Conservation (phyloP, 2,113 vertebrate genomes). For the mouse (Mus musculus) region GRCm39 chr15:98256501-98257000, state of each 20-base stretch:
- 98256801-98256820: background rate
- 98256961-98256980: background rate
- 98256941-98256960: background rate
- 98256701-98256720: no score
- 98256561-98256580: no score
- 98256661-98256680: no score
- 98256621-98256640: no score
- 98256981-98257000: background rate
- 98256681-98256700: no score
- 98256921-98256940: background rate
- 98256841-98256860: background rate
- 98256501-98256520: no score
- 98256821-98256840: background rate
- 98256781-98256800: no score
- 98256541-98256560: no score
- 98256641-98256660: no score
- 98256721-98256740: background rate
- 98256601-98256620: no score
- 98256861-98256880: background rate
- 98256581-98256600: no score
- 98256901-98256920: background rate
- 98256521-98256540: no score
- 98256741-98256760: background rate
- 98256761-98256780: background rate
- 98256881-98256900: background rate